These are phyloP conservation scores for Antedon mediterranea DNA, from an alignment of 53 echinoderm and acorn worm genomes.

Conservation along the genomic window DNA sequence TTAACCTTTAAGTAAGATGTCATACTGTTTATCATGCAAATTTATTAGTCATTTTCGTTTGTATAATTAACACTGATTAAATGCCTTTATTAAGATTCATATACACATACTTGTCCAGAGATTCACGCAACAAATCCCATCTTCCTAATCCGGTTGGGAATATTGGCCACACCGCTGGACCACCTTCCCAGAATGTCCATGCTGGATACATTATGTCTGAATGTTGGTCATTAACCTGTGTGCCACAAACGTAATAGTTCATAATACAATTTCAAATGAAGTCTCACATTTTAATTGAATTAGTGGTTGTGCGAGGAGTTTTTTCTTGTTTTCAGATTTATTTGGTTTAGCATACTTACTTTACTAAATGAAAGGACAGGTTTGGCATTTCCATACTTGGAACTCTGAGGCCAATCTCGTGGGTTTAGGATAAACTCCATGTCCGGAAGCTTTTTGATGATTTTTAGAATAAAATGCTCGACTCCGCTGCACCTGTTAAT, in stretches of 20 bases:
- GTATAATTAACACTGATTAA: too few species aligned
- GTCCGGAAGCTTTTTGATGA: constrained; percentile 79
- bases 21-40: too few species aligned
- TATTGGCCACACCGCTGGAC: constrained; percentile 93
- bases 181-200: constrained; percentile 99
- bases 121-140: constrained; percentile 89
- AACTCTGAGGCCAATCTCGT: constrained; percentile 89
- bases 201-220: constrained; percentile 97
- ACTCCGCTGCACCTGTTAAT: constrained; percentile 61
- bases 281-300: too few species aligned
- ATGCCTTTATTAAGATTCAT: too few species aligned
- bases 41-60: neutral
- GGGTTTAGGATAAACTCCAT: constrained; percentile 88
- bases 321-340: too few species aligned
- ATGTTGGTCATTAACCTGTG: constrained; percentile 54
- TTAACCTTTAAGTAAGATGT: too few species aligned
- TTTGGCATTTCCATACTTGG: constrained; percentile 33
- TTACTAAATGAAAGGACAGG: constrained; percentile 88
- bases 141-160: constrained; percentile 90
- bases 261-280: too few species aligned
- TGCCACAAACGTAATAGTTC: neutral
- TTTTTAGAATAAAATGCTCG: constrained; percentile 76
- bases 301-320: too few species aligned
- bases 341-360: too few species aligned
- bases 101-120: constrained; percentile 55